A percentile compares a stretch with the other conserved stretches of the same genome.
phyloP scores from a whole-genome alignment of 2,113 vertebrate species.

The Oreotragus oreotragus region DNA sequence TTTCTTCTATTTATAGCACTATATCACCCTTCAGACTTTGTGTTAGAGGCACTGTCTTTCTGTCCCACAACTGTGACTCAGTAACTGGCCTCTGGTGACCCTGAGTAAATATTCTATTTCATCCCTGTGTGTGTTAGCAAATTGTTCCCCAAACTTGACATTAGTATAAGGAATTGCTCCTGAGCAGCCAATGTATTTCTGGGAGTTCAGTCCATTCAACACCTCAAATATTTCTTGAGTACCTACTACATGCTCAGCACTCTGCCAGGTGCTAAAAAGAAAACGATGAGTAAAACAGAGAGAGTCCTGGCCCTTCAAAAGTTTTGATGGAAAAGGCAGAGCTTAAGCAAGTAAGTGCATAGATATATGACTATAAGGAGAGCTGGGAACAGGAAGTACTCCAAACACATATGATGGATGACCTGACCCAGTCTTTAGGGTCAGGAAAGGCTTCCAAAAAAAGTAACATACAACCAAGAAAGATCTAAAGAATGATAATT shows the following conservation, averaged over 20 bases:
- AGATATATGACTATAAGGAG: not conserved
- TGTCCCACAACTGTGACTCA: conserved; percentile 27
- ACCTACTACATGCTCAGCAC: conserved; percentile 27
- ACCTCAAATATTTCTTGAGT: not conserved
- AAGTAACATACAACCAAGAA: not conserved
- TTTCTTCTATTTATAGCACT: conserved; percentile 7
- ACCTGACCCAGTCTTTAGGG: not conserved
- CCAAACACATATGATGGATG: not conserved
- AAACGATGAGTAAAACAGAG: conserved; percentile 48
- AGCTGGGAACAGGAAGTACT: not conserved
- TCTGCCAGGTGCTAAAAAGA: not conserved
- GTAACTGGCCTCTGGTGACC: not conserved
- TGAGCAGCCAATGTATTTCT: not conserved
- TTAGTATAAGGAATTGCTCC: not conserved
- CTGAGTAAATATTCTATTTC: not conserved
- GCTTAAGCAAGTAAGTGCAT: not conserved
- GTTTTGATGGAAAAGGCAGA: conserved; percentile 39
- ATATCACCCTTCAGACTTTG: not conserved
- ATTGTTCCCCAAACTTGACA: not conserved
- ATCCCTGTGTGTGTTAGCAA: not conserved
- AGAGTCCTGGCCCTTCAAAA: not conserved
- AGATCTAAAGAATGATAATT: not conserved
- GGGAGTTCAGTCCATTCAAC: not conserved
- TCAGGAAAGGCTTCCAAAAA: not conserved
- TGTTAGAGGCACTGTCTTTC: not conserved